Evolutionary conservation across 2,113 vertebrate genomes (phyloP).

Genomic region (Hydrolagus affinis): DNA sequence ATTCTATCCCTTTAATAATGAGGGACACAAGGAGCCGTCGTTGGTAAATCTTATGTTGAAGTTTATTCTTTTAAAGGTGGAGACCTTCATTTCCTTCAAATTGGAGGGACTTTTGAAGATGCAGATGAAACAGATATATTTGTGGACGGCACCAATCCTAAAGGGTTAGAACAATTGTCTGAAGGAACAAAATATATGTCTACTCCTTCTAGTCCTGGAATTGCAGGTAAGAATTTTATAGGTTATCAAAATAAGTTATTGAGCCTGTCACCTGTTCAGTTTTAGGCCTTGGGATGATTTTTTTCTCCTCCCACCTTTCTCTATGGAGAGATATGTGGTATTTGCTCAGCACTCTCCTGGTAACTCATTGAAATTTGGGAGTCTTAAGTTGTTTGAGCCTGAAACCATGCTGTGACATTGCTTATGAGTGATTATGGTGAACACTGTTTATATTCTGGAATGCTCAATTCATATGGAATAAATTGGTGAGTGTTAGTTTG

Average conservation of each 20-base stretch:
- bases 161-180: conserved; percentile 77
- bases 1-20: neutral
- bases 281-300: neutral
- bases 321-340: neutral
- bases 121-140: conserved; percentile 94
- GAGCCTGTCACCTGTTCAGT: no score
- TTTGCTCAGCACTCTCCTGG: neutral
- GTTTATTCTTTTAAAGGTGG: conserved; percentile 63
- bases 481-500: no score
- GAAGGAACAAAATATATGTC: conserved; percentile 86
- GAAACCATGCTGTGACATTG: no score
- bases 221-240: conserved; percentile 66
- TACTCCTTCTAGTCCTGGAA: conserved; percentile 91
- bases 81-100: conserved; percentile 99
- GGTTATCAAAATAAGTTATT: no score
- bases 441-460: no score
- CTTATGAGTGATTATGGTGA: no score
- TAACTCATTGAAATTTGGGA: no score
- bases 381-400: no score
- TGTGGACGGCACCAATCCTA: conserved; percentile 89
- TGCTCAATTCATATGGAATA: no score
- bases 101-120: conserved; percentile 95
- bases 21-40: neutral
- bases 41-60: neutral
- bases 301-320: neutral